phyloP scores from a whole-genome alignment of 2,888 invertebrate species.

The Scaeva pyrastri region DNA sequence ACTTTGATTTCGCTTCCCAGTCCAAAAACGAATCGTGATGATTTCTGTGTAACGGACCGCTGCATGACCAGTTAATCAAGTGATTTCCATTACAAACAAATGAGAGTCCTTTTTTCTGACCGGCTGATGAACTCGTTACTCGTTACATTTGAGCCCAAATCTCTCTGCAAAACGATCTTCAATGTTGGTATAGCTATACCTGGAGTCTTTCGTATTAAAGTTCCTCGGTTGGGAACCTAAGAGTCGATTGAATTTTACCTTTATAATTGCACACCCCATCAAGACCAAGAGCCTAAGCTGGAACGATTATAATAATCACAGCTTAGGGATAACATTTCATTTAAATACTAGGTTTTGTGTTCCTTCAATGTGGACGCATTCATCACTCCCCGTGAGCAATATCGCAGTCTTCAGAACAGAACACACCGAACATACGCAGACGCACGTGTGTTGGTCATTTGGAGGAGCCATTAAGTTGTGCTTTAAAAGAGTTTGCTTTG shows the following conservation, averaged over 20 bases:
- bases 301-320: slow-evolving; percentile 66
- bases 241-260: slow-evolving; percentile 13
- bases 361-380: slow-evolving; percentile 53
- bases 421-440: not conserved
- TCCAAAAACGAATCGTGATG: too few species aligned
- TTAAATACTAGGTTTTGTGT: slow-evolving; percentile 63
- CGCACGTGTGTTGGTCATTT: slow-evolving; percentile 64
- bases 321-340: slow-evolving; percentile 71
- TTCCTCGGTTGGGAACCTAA: not conserved
- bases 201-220: not conserved
- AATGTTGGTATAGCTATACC: not conserved
- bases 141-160: too few species aligned
- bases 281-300: slow-evolving; percentile 24
- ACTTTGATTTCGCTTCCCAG: too few species aligned
- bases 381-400: slow-evolving; percentile 51
- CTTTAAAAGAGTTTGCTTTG: slow-evolving; percentile 15
- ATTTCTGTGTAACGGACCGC: too few species aligned
- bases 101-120: too few species aligned
- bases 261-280: slow-evolving; percentile 17
- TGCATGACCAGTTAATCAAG: too few species aligned
- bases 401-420: not conserved
- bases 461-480: slow-evolving; percentile 38
- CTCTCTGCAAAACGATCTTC: not conserved
- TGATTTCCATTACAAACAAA: too few species aligned
- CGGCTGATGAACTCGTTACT: too few species aligned